Evolutionary conservation across 2,888 invertebrate species (phyloP), one percentile per base, ranked within the genome.

Genomic region (Hofmannophila pseudospretella): DNA sequence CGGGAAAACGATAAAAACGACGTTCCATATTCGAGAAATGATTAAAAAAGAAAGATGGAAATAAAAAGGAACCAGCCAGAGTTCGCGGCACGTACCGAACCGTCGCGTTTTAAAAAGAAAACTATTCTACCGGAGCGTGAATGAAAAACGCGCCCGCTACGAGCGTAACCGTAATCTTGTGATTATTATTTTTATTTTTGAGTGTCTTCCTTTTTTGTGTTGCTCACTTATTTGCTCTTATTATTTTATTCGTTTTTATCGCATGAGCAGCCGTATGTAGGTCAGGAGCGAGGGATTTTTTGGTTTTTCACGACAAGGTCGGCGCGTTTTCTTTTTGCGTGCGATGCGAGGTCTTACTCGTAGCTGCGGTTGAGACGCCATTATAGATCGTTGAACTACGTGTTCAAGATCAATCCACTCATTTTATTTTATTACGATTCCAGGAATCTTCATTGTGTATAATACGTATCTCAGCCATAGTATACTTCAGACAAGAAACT

Each of bases 11-110:
- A 78, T 80, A 84, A 81, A 80, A 81, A 81, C 70, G 71, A 72
- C 75, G 79, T 64, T 72, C 84, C 82, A 86, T 85, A 86, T 85
- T 86, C 85, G 84, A 78, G 82, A 85, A 82, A 84, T 82, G 81
- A 84, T 85, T 80, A 79, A 82, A 85, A 82, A 82, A 77, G 67
- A 68, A 80, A 70, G 61, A 67, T 41, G 44, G 58, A 69, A 71
- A 68, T 61, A 72, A 72, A 78, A 80, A 67, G 65, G 66, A 65
- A 51, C 54, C 65, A 59, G 57, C 50, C 47, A 50, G 54, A 67
- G 69, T 66, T 67, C 67, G 67, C 69, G 75, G 80, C 84, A 84
- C 82, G 84, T 81, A 78, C 75, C 67, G 67, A 54, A 67, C 64
- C 53, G 52, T 72, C n/a, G n/a, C n/a, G n/a, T n/a, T n/a, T 77